Evolutionary conservation across 30 jellyfish, hydroid and myxozoan genomes (phyloP).

Genomic region (Chrysaora quinquecirrha): DNA sequence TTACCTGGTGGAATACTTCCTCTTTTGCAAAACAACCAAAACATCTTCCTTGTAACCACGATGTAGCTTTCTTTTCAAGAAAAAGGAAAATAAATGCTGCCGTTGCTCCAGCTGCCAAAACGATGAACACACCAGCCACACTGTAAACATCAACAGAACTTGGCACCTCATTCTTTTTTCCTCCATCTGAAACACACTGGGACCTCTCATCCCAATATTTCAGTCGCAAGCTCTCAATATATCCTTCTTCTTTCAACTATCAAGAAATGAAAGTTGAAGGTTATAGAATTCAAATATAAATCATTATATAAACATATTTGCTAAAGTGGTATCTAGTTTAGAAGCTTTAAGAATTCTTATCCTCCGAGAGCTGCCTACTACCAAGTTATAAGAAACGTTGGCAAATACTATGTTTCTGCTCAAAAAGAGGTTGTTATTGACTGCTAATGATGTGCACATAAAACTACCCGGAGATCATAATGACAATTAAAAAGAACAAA

Average conservation of each 20-base stretch:
- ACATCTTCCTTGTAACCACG: conserved; percentile 79
- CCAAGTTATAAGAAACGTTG: too few relatives aligned
- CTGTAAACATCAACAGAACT: conserved; percentile 62
- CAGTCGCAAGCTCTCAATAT: conserved; percentile 73
- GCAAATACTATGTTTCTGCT: too few relatives aligned
- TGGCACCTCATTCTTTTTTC: conserved; percentile 40
- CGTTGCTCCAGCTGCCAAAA: conserved; percentile 77
- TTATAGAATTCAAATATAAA: too few relatives aligned
- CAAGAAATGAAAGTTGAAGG: conserved; percentile 3
- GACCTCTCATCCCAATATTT: conserved; percentile 90
- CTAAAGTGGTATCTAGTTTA: too few relatives aligned
- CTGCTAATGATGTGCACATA: too few relatives aligned
- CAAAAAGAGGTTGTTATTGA: too few relatives aligned
- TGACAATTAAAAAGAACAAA: too few relatives aligned
- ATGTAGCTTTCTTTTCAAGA: conserved; percentile 52
- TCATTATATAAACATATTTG: too few relatives aligned
- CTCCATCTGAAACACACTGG: conserved; percentile 69
- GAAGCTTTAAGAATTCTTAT: too few relatives aligned
- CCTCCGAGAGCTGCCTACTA: too few relatives aligned
- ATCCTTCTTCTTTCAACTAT: conserved; percentile 83
- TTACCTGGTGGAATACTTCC: conserved; percentile 45
- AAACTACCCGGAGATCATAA: too few relatives aligned
- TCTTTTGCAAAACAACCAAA: conserved; percentile 67
- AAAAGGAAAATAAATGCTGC: conserved; percentile 60
- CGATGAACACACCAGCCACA: conserved; percentile 85